Evolutionary conservation across 2,113 vertebrate species (phyloP), one percentile per base, ranked within the genome.

Genomic region (Chinchilla lanigera): DNA sequence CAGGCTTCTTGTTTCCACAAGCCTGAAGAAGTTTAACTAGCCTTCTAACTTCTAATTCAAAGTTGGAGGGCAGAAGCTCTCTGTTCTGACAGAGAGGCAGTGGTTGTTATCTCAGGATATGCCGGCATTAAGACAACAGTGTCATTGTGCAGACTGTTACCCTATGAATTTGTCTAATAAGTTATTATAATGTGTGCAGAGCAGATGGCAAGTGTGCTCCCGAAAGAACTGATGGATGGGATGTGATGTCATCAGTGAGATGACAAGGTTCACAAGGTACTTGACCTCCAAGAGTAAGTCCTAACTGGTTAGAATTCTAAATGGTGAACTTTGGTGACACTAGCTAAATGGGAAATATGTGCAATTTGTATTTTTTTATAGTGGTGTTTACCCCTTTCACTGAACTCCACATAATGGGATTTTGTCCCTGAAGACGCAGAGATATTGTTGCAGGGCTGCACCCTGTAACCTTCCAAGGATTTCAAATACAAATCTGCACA

Each of bases 171-270:
- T 98, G 98, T 99, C 98, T 98, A 98, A 98, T 98, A 98, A 98
- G 98, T 99, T 99, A 99, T 99, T 99, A 99, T 99, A 99, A 98
- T 89, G 71, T 99, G 97, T 60, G 98, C 98, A 97, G 99, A 99
- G 99, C 99, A 99, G 99, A 99, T 99, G 99, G 99, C 98, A 98
- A 98, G 98, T 99, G 98, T 98, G 98, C 98, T 99, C 98, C 98
- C 99, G 98, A 98, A 98, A 98, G 98, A 98, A 98, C 97, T 99
- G 99, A 99, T 99, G 98, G 99, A 99, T 99, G 99, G 98, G 98
- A 99, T 99, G 99, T 99, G 99, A 99, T 99, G 99, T 99, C 99
- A 99, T 99, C 99, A 99, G 96, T 98, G 98, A 99, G 99, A 99
- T 99, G 99, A 99, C 99, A 99, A 98, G 98, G 96, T 99, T 98